Base-by-base conservation (phyloP, 1,140 invertebrate genomes). In the Drosophila athabasca region DNA sequence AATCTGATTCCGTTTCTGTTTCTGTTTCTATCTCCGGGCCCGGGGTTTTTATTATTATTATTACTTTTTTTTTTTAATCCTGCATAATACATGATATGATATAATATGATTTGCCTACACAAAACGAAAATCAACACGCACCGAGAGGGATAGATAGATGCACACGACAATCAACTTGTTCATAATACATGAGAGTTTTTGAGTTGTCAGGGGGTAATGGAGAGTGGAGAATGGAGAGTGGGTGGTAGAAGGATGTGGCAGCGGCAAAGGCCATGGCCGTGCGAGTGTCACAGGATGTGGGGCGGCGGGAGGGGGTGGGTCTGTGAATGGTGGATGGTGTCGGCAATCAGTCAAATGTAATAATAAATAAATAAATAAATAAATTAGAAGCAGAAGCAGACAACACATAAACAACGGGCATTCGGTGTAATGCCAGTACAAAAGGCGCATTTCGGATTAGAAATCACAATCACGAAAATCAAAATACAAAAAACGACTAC, bases 281-380 rank as follows among this genome's bases (percentile, higher is more conserved):
- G 24, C 24, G 24, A 24, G 24, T 24, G 24, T 24, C 24, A 24
- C 5, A 24, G 24, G 24, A 24, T 24, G 24, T 24, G 24, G 24
- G 3, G 4, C 24, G 0, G n/a, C n/a, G n/a, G n/a, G n/a, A n/a
- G n/a, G 3, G 24, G 24, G 24, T 31, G 49, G 3, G 29, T 35
- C 49, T 17, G 48, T 24, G 39, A 22, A 17, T 44, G 41, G 15
- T 44, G 35, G 15, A 35, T 52, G 46, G 70, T 61, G 76, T 84
- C 46, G 68, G 62, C 81, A 82, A 87, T 85, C 82, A 85, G 69
- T 82, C 78, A 82, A 87, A 85, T 87, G 83, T 71, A 75, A 75
- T 87, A 85, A 82, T 81, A 85, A 81, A 85, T 85, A 82, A 87
- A 84, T 85, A 82, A 87, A 84, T 87, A 85, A 87, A 82, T 82